Base-by-base conservation (phyloP, 1,140 invertebrate species). In the Pseudomyrmex pallidus region DNA sequence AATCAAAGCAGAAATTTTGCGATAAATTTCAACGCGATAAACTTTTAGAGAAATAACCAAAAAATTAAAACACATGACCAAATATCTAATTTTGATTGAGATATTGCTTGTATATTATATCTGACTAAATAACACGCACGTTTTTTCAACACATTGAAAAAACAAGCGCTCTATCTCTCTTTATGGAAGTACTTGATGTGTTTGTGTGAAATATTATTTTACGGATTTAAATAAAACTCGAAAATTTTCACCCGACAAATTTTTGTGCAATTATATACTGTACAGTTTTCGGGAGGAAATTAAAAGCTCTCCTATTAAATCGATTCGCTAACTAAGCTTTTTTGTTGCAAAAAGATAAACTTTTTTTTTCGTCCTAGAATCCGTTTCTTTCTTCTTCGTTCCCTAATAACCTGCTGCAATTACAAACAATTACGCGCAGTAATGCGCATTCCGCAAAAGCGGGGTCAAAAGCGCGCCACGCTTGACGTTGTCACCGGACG, bases 351-450 rank as follows among this genome's bases (percentile, higher is more conserved):
- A 78, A 78, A 46, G 3, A 68, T 46, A 46, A 35, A 35, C 0
- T 48, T n/a, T 25, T 48, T 56, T 57, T 57, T 68, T 7, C n/a
- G 2, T 44, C 1, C 7, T 22, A 10, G 10, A 44, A 57, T 59
- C 12, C 13, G 2, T 3, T 25, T 3, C 13, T 46, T 13, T 1
- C 59, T 77, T 17, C 56, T 22, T n/a, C 35, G 17, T 2, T 70
- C 50, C 13, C 1, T 57, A 68, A 78, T 25, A 57, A 78, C 35
- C 35, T n/a, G 12, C 4, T 44, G 20, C 64, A 78, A 78, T 77
- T 68, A 57, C 74, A 46, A 78, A 70, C 54, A 68, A 48, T 78
- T 78, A 48, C 17, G 64, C 50, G 20, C 67, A 57, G 10, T 68
- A 70, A 78, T 48, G 52, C 64, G 20, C 59, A 70, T 70, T 48